Conservation (phyloP, 2,113 vertebrate species). For the Ramphastos sulfuratus region DNA sequence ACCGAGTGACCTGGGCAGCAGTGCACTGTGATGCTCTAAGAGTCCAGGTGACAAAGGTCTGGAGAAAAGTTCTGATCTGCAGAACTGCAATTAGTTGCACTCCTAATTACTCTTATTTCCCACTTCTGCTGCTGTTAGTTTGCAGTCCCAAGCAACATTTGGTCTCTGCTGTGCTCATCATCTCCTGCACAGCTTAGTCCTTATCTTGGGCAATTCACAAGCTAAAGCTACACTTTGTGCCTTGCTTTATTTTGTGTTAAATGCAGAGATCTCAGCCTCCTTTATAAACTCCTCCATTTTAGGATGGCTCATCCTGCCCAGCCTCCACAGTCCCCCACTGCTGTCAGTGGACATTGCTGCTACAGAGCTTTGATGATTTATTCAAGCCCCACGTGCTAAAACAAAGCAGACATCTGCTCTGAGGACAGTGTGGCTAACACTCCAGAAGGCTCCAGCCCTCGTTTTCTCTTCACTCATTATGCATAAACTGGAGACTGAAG, state of each 20-base stretch:
- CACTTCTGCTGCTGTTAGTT: background rate
- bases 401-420: background rate
- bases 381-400: background rate
- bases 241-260: background rate
- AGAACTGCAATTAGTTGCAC: background rate
- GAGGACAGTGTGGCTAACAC: background rate
- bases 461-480: background rate
- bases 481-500: background rate
- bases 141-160: background rate
- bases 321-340: background rate
- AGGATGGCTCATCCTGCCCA: background rate
- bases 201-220: background rate
- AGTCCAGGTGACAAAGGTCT: background rate
- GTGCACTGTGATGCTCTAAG: accelerated
- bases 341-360: background rate
- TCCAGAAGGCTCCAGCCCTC: constrained; percentile 9
- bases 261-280: background rate
- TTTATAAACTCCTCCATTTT: background rate
- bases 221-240: background rate
- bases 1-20: background rate
- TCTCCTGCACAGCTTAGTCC: too few relatives aligned
- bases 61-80: background rate
- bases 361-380: background rate
- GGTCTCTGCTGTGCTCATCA: background rate
- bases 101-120: background rate